Percentiles rank a stretch among this genome's conserved stretches.
Evolutionary conservation across 2,888 invertebrate genomes (phyloP).

Genomic region (Vannuccia rotundouncinata): DNA sequence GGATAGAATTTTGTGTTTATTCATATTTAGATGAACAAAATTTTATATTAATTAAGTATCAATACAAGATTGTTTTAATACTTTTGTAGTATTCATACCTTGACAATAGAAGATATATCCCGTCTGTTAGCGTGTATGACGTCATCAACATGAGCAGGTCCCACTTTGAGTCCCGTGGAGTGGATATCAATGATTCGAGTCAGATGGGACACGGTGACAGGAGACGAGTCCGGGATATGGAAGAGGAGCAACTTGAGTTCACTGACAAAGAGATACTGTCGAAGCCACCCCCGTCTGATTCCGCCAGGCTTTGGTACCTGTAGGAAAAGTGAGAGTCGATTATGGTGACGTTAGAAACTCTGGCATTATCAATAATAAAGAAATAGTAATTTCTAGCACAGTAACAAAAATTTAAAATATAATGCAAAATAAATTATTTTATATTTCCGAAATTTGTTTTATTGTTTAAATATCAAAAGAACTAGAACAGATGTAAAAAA

Average conservation of each 20-base stretch:
- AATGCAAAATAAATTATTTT: too few relatives aligned
- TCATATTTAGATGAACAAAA: too few relatives aligned
- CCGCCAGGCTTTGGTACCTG: constrained; percentile 82
- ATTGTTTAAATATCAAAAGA: too few relatives aligned
- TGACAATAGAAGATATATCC: constrained; percentile 38
- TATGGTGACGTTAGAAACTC: background rate
- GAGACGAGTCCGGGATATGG: constrained; percentile 60
- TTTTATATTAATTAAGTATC: too few relatives aligned
- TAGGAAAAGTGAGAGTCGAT: background rate
- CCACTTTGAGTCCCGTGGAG: background rate
- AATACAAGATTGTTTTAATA: too few relatives aligned
- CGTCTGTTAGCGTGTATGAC: constrained; percentile 42
- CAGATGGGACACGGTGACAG: constrained; percentile 52
- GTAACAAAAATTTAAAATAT: too few relatives aligned
- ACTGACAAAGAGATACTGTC: constrained; percentile 95
- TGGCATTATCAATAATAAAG: background rate
- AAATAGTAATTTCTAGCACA: too few relatives aligned
- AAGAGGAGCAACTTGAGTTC: constrained; percentile 97
- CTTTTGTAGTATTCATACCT: too few relatives aligned
- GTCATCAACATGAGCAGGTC: constrained; percentile 6
- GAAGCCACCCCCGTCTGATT: constrained; percentile 93
- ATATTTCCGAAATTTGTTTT: too few relatives aligned
- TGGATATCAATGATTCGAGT: constrained; percentile 38
- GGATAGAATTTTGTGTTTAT: too few relatives aligned
- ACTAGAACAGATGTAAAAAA: too few relatives aligned